Evolutionary conservation across 2,113 vertebrate genomes (phyloP).

Genomic region (Pachyramphus minor): DNA sequence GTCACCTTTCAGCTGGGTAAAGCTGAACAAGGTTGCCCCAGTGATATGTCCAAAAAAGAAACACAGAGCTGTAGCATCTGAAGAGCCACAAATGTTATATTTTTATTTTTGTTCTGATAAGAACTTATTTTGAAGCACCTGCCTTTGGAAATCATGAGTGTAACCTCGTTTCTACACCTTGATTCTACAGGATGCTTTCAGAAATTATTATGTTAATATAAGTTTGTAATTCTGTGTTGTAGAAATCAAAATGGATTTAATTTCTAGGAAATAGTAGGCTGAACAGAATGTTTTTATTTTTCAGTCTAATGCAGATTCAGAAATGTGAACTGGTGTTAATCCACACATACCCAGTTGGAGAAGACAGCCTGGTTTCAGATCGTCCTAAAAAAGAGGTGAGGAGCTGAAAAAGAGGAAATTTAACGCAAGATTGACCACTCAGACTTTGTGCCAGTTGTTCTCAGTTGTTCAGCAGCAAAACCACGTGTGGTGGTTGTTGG

Average conservation of each 20-base stretch:
- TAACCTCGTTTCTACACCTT: not conserved
- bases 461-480: not conserved
- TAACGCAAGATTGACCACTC: not conserved
- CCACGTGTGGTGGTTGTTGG: not conserved
- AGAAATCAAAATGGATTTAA: not conserved
- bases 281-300: not conserved
- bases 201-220: not conserved
- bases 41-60: not conserved
- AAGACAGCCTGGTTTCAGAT: slow-evolving; percentile 95
- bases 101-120: not conserved
- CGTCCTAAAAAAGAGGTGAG: slow-evolving; percentile 92
- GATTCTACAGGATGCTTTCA: not conserved
- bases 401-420: not conserved
- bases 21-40: not conserved
- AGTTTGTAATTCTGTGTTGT: not conserved
- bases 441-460: not conserved
- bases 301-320: slow-evolving; percentile 96
- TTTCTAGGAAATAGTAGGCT: not conserved
- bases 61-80: not conserved
- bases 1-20: not conserved
- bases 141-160: not conserved
- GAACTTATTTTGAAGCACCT: not conserved
- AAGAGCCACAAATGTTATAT: not conserved
- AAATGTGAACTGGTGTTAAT: slow-evolving; percentile 96
- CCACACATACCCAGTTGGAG: slow-evolving; percentile 93